These are phyloP conservation scores for Hydropsyche tenuis DNA, from an alignment of 1,140 invertebrate species.

Conservation along the genomic window DNA sequence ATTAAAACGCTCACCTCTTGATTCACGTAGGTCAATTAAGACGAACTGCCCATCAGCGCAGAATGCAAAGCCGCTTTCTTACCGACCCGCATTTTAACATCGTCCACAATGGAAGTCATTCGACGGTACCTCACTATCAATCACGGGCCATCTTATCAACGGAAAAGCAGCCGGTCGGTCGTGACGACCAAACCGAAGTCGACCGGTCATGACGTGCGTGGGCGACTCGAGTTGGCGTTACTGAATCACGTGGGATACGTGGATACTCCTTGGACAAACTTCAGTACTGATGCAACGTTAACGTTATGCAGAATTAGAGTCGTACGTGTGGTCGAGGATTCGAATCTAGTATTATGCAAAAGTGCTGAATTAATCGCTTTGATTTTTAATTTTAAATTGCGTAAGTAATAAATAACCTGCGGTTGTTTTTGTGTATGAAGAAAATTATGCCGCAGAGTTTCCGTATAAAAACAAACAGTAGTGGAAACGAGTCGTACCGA, in stretches of 20 bases:
- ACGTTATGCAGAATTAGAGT: too few relatives aligned
- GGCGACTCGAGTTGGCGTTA: neutral
- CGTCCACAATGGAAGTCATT: neutral
- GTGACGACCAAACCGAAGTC: slow-evolving; percentile 1
- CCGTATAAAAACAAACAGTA: slow-evolving; percentile 2
- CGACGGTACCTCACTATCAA: slow-evolving; percentile 10
- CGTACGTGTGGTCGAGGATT: neutral
- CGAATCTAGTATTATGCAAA: too few relatives aligned
- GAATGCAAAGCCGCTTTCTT: neutral
- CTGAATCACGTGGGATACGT: slow-evolving; percentile 12
- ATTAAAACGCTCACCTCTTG: slow-evolving; percentile 22
- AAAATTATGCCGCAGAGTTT: slow-evolving; percentile 17
- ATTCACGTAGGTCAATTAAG: slow-evolving; percentile 22
- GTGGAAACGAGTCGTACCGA: neutral
- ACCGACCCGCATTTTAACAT: neutral
- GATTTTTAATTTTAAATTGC: too few relatives aligned
- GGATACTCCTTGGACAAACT: neutral
- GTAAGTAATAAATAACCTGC: too few relatives aligned
- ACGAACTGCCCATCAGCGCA: neutral
- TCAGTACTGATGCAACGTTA: neutral
- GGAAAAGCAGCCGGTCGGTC: neutral
- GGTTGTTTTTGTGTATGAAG: too few relatives aligned
- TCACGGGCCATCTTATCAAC: slow-evolving; percentile 14
- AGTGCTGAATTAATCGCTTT: too few relatives aligned
- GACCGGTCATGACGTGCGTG: neutral